Base-by-base conservation (phyloP, 2,113 vertebrate genomes). In the Lethenteron reissneri region DNA sequence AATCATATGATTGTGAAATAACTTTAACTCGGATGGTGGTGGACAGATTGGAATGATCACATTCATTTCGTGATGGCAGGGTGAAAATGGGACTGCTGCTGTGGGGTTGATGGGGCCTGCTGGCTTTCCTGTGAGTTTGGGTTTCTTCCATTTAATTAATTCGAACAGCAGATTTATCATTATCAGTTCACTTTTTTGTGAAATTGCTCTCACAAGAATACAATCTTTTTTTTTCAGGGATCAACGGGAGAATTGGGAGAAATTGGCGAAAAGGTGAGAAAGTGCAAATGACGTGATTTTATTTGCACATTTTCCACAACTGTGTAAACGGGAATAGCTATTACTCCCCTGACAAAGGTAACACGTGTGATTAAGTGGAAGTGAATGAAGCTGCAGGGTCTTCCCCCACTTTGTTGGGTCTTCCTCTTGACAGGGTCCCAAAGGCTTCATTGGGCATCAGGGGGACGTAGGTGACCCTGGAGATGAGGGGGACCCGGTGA, bases 401-500 rank as follows among this genome's bases (percentile, higher is more conserved):
- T 41, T n/a, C 62, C 62, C 19, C 71, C 56, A n/a, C n/a, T 21
- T 60, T 56, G 12, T 13, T 73, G 14, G 11, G 9, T 71, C 56
- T 12, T 59, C 12, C 13, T 56, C 58, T 58, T 56, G 56, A 70
- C 57, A 76, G 75, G 74, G 75, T 11, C n/a, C 69, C 19, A 75
- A 69, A 71, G 75, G 75, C 14, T 75, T 74, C 41, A 68, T 70
- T 58, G 76, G 76, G 17, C 25, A 75, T 17, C 74, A 78, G 70
- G 72, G 72, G 58, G 76, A 78, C 13, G 58, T 56, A 57, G 77
- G 76, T 8, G 13, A 71, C 14, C 57, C 73, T 6, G 72, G 75
- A 41, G 41, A 41, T 41, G 41, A 41, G 41, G 41, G 41, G 41
- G 6, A 41, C 41, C 41, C 41, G 41, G 41, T 41, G 41, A 41